These are phyloP conservation scores for Lycocorax pyrrhopterus DNA, from an alignment of 2,113 vertebrate genomes.

Conservation along the genomic window DNA sequence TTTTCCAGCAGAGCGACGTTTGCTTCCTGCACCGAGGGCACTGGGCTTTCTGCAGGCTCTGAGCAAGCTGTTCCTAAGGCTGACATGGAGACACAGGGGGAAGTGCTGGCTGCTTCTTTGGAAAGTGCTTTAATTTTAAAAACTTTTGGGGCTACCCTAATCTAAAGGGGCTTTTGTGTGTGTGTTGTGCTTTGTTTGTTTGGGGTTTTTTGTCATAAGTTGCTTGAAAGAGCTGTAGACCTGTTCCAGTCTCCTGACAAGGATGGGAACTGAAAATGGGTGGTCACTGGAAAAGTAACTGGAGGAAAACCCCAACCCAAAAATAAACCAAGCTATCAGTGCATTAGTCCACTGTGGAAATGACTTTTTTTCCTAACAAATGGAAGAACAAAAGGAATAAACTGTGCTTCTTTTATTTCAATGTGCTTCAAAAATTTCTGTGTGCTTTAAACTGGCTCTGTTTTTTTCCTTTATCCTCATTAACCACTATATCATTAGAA, in stretches of 20 bases:
- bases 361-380: background rate
- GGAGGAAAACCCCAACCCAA: rapidly evolving
- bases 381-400: background rate
- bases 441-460: background rate
- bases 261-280: background rate
- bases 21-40: background rate
- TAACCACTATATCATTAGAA: background rate
- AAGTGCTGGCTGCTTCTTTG: background rate
- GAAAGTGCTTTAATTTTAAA: background rate
- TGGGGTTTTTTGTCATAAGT: background rate
- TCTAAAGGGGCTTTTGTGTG: background rate
- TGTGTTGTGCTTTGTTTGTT: background rate
- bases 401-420: background rate
- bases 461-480: background rate
- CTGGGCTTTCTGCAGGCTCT: background rate
- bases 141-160: background rate
- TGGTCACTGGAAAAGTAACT: background rate
- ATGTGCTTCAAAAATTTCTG: background rate
- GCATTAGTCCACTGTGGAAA: background rate
- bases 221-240: background rate
- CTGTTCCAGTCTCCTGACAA: background rate
- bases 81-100: rapidly evolving
- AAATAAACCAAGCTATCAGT: background rate
- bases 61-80: background rate
- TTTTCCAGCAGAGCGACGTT: background rate